phyloP scores from a whole-genome alignment of 2,888 invertebrate genomes.

The Drosophila imparisetae region DNA sequence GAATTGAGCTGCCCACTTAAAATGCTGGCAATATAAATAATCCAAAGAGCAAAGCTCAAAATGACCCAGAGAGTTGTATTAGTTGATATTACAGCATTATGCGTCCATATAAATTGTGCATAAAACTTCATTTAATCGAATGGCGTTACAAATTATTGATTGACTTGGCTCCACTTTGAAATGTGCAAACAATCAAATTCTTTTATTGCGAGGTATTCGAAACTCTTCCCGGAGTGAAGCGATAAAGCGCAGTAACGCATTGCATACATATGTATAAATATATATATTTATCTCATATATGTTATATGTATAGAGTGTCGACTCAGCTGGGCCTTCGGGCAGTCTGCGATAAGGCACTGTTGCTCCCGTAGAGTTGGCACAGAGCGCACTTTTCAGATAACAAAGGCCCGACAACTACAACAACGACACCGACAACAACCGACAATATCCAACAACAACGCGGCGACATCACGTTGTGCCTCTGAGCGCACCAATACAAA shows the following conservation, averaged over 20 bases:
- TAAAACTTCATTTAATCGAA: no score
- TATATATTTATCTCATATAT: not conserved
- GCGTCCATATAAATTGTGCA: constrained; percentile 1
- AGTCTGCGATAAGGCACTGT: constrained; percentile 32
- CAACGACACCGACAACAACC: constrained; percentile 35
- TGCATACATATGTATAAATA: not conserved
- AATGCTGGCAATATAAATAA: constrained; percentile 11
- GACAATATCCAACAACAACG: constrained; percentile 7
- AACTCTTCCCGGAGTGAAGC: constrained; percentile 25
- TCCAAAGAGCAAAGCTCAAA: constrained; percentile 33
- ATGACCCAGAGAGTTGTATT: not conserved
- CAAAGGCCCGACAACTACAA: constrained; percentile 18
- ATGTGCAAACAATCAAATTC: constrained; percentile 36
- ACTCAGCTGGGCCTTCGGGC: constrained; percentile 28
- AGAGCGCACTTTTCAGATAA: constrained; percentile 64
- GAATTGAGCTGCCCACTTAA: constrained; percentile 32
- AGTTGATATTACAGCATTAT: not conserved
- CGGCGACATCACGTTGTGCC: constrained; percentile 40
- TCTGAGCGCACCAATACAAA: constrained; percentile 69
- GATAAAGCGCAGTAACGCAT: constrained; percentile 13
- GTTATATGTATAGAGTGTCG: not conserved
- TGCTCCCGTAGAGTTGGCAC: constrained; percentile 58
- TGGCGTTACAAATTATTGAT: constrained; percentile 7
- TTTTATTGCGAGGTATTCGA: constrained; percentile 35
- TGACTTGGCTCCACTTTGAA: not conserved